Base-by-base conservation (phyloP, 2,113 vertebrate genomes). In the Xiphias gladius region DNA sequence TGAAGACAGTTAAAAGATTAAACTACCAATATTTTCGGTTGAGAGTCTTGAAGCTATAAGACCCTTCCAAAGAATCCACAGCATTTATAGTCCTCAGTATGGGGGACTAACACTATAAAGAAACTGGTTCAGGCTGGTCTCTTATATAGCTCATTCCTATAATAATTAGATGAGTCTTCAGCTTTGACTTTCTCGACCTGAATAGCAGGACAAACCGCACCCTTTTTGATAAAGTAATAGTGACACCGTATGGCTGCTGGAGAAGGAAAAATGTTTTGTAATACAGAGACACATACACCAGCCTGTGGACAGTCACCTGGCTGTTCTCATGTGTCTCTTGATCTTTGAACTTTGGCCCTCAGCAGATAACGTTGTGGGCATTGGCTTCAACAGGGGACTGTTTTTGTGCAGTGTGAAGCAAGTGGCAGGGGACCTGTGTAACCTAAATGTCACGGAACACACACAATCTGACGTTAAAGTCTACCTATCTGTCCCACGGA, bases 321-420 rank as follows among this genome's bases (percentile, higher is more conserved):
- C 58, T 37, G 37, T 37, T 69, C 67, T 67, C 43, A 20, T 79
- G 67, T 84, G 86, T 55, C 69, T 76, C 55, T 32, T 73, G 57
- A 39, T 76, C 80, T 85, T 71, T 92, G 90, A 87, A 84, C 90
- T 88, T 92, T 92, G 73, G 57, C 73, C 41, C 52, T 76, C 22
- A 50, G 57, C 71, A 62, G 88, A 90, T 88, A 83, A 84, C 74
- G 58, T n/a, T 64, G 41, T 82, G 52, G 74, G 41, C 70, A 43
- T 7, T 28, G 57, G 24, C 46, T 68, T 30, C 37, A 50, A 46
- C 41, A 55, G 52, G 7, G 69, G 17, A 59, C 67, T 76, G 46
- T 83, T 79, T 50, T 69, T 43, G 50, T 79, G 41, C 63, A 10
- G 28, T 59, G 30, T 41, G 41, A 39, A n/a, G 59, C 64, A 46